phyloP scores from a whole-genome alignment of 2,797 vertebrate species.

The Hafferia zeledoni region DNA sequence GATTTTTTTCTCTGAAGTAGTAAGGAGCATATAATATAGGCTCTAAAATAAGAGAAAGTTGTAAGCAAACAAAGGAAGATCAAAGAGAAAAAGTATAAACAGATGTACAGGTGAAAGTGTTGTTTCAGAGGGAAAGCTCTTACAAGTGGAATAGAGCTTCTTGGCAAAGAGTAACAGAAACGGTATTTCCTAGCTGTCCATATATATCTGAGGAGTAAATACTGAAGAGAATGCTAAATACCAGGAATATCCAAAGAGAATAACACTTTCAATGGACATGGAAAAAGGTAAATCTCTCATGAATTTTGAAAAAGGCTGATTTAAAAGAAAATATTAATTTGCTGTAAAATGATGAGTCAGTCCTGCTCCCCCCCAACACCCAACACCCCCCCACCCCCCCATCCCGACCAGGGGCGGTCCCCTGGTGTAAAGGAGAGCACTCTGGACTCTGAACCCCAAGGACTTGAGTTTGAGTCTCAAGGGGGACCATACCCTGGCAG shows the following conservation, averaged over 20 bases:
- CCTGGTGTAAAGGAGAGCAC: too few species aligned
- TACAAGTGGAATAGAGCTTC: neutral
- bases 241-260: neutral
- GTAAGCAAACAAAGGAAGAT: neutral
- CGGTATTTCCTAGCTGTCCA: neutral
- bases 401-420: too few species aligned
- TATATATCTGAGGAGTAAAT: neutral
- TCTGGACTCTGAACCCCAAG: too few species aligned
- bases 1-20: neutral
- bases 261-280: neutral
- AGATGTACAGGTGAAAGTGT: neutral
- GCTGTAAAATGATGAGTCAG: neutral
- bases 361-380: too few species aligned
- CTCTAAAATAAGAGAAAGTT: neutral
- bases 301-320: neutral
- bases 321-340: neutral
- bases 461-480: too few species aligned
- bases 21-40: neutral
- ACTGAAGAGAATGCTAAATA: neutral
- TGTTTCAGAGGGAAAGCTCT: conserved; percentile 1
- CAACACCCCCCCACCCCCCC: too few species aligned
- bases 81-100: neutral
- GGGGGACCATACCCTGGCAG: too few species aligned
- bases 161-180: neutral
- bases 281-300: neutral